phyloP scores from a whole-genome alignment of 1,140 invertebrate genomes.

The Drosophila prosaltans region DNA sequence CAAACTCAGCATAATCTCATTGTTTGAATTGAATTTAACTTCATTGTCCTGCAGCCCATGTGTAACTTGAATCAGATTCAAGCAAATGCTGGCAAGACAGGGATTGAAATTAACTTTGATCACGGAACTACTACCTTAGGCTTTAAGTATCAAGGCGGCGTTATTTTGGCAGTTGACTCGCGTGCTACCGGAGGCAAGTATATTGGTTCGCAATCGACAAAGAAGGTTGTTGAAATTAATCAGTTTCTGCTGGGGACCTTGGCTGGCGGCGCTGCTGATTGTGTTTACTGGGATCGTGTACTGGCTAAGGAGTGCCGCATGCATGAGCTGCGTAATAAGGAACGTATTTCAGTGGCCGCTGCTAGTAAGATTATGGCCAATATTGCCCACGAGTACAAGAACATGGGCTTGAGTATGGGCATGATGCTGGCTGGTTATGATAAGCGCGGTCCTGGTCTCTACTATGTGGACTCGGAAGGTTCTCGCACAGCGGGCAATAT shows the following conservation, averaged over 20 bases:
- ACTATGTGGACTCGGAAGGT: conserved; percentile 98
- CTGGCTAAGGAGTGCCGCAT: conserved; percentile 97
- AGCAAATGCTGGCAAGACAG: conserved; percentile 88
- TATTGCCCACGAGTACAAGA: conserved; percentile 99
- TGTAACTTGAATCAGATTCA: conserved; percentile 86
- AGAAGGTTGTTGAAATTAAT: conserved; percentile 99
- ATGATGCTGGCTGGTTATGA: conserved; percentile 99
- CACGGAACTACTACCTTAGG: conserved; percentile 99
- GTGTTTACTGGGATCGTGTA: conserved; percentile 98
- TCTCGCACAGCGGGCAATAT: conserved; percentile 95
- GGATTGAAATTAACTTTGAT: conserved; percentile 95
- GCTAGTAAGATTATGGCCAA: conserved; percentile 99
- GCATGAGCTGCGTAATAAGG: conserved; percentile 97
- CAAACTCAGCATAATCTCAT: too few relatives aligned
- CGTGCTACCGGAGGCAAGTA: conserved; percentile 97
- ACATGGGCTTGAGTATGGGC: conserved; percentile 93
- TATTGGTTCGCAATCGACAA: conserved; percentile 97
- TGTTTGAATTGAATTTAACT: conserved; percentile 3
- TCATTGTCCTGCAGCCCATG: conserved; percentile 84
- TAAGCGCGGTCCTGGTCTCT: conserved; percentile 97
- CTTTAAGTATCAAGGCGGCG: conserved; percentile 95
- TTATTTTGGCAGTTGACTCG: conserved; percentile 98
- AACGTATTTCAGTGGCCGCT: conserved; percentile 98
- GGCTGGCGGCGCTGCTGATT: conserved; percentile 95
- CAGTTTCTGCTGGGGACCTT: conserved; percentile 88